phyloP scores from a whole-genome alignment of 1,140 invertebrate species.

The Neelides sp. region DNA sequence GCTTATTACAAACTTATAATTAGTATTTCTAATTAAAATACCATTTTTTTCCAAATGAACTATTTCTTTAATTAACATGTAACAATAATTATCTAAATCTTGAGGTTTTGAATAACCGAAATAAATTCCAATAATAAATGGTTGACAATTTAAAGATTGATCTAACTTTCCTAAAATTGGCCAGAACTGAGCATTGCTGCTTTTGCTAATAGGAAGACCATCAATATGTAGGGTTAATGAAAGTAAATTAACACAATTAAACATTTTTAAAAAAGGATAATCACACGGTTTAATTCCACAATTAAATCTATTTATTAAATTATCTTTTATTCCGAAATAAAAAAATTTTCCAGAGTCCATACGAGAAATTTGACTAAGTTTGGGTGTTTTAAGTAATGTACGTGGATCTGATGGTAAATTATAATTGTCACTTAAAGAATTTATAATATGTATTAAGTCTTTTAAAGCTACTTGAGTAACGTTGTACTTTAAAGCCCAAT shows the following conservation, averaged over 20 bases:
- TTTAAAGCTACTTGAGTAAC: neutral
- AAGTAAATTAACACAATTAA: neutral
- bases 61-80: conserved; percentile 6
- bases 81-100: neutral
- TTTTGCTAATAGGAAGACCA: conserved; percentile 13
- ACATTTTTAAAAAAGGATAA: neutral
- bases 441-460: conserved; percentile 1
- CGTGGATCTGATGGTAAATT: neutral
- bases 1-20: conserved; percentile 3
- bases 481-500: neutral
- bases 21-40: neutral
- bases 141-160: conserved; percentile 2
- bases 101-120: conserved; percentile 13
- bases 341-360: neutral
- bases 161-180: conserved; percentile 15
- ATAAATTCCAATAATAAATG: conserved; percentile 16
- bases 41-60: conserved; percentile 5
- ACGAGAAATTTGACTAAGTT: neutral
- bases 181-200: conserved; percentile 9
- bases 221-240: conserved; percentile 12
- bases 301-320: neutral
- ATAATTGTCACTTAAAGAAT: neutral
- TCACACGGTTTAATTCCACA: neutral
- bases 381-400: neutral
- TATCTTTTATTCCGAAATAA: neutral